phyloP scores from a whole-genome alignment of 1,140 invertebrate species.

The Grapholita molesta region DNA sequence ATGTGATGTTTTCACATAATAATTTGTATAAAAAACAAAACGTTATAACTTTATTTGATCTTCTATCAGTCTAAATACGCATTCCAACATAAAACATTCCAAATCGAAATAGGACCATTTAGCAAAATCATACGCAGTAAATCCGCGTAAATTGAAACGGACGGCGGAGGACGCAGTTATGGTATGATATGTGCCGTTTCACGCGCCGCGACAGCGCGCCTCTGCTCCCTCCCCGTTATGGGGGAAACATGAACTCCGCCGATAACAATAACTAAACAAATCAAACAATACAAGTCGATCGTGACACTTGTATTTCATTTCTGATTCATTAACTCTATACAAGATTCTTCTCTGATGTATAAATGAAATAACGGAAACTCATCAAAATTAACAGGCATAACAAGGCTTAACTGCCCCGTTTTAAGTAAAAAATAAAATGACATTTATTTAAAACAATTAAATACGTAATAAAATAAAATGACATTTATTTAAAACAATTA shows the following conservation, averaged over 20 bases:
- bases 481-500: too few species aligned
- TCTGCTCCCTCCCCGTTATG: slow-evolving; percentile 44
- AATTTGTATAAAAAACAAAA: too few species aligned
- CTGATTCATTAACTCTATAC: neutral
- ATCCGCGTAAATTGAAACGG: neutral
- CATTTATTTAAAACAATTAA: too few species aligned
- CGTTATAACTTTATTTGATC: neutral
- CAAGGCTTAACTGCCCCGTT: too few species aligned
- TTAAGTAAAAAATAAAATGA: too few species aligned
- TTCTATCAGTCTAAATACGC: neutral
- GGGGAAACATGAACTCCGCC: neutral
- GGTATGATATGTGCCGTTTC: slow-evolving; percentile 36
- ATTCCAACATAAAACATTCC: neutral
- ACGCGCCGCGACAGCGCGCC: slow-evolving; percentile 63
- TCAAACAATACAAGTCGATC: neutral
- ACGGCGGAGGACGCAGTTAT: neutral
- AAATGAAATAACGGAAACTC: too few species aligned
- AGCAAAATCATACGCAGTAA: neutral
- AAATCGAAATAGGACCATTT: slow-evolving; percentile 31
- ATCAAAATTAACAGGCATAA: too few species aligned
- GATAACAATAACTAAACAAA: neutral
- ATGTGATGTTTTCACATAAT: too few species aligned
- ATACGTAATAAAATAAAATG: too few species aligned
- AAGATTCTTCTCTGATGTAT: too few species aligned
- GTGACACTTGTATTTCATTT: neutral